Evolutionary conservation across 2,797 vertebrate species (phyloP), one percentile per base, ranked within the genome.

Genomic region (Neosalanx taihuensis): DNA sequence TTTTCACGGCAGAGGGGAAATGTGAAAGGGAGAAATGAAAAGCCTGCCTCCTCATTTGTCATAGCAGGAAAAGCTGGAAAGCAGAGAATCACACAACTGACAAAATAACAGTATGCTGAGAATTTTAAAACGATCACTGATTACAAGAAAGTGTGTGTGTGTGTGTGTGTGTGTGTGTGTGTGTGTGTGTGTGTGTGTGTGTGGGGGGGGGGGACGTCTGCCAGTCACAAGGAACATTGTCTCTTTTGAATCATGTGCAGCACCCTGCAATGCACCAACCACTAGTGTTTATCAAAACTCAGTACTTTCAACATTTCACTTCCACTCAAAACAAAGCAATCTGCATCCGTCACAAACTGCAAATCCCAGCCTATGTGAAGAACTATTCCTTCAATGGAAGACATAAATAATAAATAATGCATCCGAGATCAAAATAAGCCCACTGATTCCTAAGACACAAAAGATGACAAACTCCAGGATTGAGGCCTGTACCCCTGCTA

Each of bases 231-330:
- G 12, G 13, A 46, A 13, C 41, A 59, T 65, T 46, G 1, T 57
- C 62, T 30, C 30, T n/a, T 59, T 46, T 41, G 58, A 13, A 37
- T 29, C 6, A 46, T 30, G 57, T 37, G 37, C 20, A 62, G 60
- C 51, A 33, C 56, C 46, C 62, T 65, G 73, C 68, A 70, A 60
- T 51, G 37, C 73, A 65, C 35, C 51, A 74, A 30, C 41, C 41
- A 13, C 41, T 46, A 46, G 3, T 46, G 41, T 46, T 46, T 12
- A 46, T 13, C 41, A 46, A 46, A 46, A 46, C 41, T 37, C 6
- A 37, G 7, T 37, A 10, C 2, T 46, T 46, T 46, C 41, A 46
- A 46, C 41, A 9, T 46, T 46, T 13, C 7, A 46, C 41, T 13
- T 46, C 10, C 41, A 46, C 10, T 46, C 41, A 46, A 46, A 46